Evolutionary conservation across 1,140 invertebrate species (phyloP).

Genomic region (Trichoplusia ni): DNA sequence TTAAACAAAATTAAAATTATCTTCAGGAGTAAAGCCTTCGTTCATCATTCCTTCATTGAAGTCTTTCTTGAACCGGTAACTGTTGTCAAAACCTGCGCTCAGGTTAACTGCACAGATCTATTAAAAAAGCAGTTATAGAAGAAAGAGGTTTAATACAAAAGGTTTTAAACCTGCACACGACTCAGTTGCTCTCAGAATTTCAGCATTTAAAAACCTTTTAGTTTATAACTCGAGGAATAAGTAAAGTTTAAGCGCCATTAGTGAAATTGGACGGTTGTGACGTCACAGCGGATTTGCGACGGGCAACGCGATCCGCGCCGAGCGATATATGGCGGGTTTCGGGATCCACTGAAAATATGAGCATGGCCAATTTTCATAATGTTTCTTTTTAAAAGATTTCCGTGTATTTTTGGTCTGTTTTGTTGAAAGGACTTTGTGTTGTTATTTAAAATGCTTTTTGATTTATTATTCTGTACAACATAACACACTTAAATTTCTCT

Average conservation of each 20-base stretch:
- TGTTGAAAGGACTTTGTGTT: too few species aligned
- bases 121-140: too few species aligned
- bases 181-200: neutral
- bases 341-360: slow-evolving; percentile 9
- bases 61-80: too few species aligned
- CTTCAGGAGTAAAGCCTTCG: too few species aligned
- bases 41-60: too few species aligned
- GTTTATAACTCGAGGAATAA: slow-evolving; percentile 57
- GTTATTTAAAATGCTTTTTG: too few species aligned
- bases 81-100: too few species aligned
- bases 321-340: slow-evolving; percentile 38
- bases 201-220: slow-evolving; percentile 18
- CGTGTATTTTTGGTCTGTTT: too few species aligned
- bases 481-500: too few species aligned
- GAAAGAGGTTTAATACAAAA: neutral
- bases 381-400: neutral
- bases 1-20: too few species aligned
- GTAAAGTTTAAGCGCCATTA: slow-evolving; percentile 67
- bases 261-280: slow-evolving; percentile 61
- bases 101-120: too few species aligned
- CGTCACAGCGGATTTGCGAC: slow-evolving; percentile 63
- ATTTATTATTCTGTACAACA: too few species aligned
- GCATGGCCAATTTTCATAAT: slow-evolving; percentile 18
- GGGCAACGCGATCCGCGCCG: slow-evolving; percentile 18
- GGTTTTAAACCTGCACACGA: neutral